These are phyloP conservation scores for Papilio dardanus DNA, from an alignment of 1,140 invertebrate genomes.

Conservation along the genomic window DNA sequence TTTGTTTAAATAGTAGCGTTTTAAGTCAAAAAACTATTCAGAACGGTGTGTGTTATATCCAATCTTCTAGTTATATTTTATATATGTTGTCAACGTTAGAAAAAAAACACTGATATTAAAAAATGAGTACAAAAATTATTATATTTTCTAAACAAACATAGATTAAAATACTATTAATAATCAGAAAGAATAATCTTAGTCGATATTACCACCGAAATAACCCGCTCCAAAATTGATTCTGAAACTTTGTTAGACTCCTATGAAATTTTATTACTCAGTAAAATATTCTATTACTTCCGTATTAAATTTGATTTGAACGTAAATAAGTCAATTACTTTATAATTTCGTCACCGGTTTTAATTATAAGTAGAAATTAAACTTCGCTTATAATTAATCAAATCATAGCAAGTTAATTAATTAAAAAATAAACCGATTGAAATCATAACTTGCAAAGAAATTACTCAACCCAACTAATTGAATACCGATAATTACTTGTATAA, in stretches of 20 bases:
- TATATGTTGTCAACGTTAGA: no score
- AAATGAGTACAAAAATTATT: no score
- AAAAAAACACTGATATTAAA: no score
- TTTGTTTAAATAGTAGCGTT: not conserved
- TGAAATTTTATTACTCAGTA: slow-evolving; percentile 25
- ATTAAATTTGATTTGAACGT: slow-evolving; percentile 7
- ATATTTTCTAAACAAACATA: no score
- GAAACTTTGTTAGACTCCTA: not conserved
- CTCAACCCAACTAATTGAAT: no score
- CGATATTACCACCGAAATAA: slow-evolving; percentile 3
- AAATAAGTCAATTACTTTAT: slow-evolving; percentile 10
- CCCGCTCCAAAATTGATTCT: slow-evolving; percentile 1
- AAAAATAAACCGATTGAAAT: not conserved
- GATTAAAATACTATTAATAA: no score
- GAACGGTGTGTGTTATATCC: no score
- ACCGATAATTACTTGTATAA: no score
- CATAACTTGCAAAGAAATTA: no score
- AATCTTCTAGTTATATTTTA: no score
- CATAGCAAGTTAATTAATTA: not conserved
- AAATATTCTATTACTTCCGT: slow-evolving; percentile 12
- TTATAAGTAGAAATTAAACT: not conserved
- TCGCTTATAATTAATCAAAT: not conserved
- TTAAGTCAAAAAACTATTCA: not conserved
- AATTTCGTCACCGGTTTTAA: not conserved
- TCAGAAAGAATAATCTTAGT: no score